Conservation (phyloP, 2,113 vertebrate species). For the Cyprinodon variegatus region DNA sequence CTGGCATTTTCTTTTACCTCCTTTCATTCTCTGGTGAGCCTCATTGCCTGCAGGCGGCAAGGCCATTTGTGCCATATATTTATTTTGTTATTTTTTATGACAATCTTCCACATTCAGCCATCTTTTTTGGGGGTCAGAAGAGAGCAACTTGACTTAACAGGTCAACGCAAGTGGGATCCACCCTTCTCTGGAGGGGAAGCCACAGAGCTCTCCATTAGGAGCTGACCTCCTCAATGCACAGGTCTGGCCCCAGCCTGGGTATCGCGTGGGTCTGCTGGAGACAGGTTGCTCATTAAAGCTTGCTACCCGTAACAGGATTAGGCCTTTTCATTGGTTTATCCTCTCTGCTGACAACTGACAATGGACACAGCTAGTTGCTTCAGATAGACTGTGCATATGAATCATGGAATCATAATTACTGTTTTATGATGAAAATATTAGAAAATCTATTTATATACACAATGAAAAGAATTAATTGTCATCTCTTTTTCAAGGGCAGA, state of each 20-base stretch:
- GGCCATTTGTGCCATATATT: conserved; percentile 59
- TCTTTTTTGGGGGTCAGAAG: conserved; percentile 75
- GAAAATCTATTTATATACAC: conserved; percentile 72
- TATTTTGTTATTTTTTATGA: conserved; percentile 27
- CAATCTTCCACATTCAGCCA: conserved; percentile 68
- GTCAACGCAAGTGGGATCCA: conserved; percentile 77
- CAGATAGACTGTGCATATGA: conserved; percentile 75
- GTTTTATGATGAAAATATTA: conserved; percentile 79
- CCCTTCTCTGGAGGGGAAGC: conserved; percentile 76
- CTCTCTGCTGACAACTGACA: conserved; percentile 76
- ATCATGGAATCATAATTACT: conserved; percentile 79
- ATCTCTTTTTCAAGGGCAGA: conserved; percentile 75
- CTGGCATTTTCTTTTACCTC: conserved; percentile 50
- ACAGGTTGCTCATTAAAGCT: conserved; percentile 79
- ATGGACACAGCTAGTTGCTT: conserved; percentile 67
- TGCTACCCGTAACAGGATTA: conserved; percentile 76
- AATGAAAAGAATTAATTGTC: conserved; percentile 76
- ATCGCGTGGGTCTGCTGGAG: conserved; percentile 74
- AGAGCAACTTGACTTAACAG: conserved; percentile 82
- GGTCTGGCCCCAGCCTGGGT: conserved; percentile 68
- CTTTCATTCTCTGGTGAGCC: conserved; percentile 53
- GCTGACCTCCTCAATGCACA: conserved; percentile 72
- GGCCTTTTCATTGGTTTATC: conserved; percentile 75
- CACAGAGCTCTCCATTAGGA: conserved; percentile 77
- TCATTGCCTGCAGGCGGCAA: conserved; percentile 62